These are phyloP conservation scores for Centropus bengalensis DNA, from an alignment of 2,113 vertebrate species.

Conservation along the genomic window DNA sequence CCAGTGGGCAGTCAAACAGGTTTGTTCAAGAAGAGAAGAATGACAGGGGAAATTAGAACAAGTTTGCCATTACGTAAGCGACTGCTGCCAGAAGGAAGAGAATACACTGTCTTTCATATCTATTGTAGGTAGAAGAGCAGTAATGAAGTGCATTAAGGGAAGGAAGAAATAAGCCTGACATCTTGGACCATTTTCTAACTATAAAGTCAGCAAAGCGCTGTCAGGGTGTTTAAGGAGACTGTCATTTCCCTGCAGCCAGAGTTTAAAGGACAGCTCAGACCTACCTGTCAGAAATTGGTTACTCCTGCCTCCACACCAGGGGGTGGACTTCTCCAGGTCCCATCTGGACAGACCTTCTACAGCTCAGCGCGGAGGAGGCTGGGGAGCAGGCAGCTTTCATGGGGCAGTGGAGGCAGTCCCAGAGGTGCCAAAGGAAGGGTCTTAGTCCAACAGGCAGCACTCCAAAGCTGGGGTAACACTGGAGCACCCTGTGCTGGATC, in stretches of 20 bases:
- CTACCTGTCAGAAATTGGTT: neutral
- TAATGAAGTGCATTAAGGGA: neutral
- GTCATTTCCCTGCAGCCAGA: neutral
- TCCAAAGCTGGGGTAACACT: rapidly evolving
- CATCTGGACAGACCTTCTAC: neutral
- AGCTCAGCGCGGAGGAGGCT: neutral
- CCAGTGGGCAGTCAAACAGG: neutral
- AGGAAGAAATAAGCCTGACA: neutral
- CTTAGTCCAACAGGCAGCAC: rapidly evolving
- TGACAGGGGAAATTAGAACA: neutral
- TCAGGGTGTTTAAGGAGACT: neutral
- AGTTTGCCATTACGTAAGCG: neutral
- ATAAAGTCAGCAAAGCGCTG: neutral
- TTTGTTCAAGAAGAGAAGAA: neutral
- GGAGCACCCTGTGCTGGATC: neutral
- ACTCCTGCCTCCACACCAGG: neutral
- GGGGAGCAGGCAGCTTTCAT: neutral
- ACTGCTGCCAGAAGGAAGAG: neutral
- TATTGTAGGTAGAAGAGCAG: neutral
- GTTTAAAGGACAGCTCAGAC: neutral
- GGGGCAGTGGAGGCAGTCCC: too few relatives aligned
- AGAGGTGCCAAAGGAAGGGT: rapidly evolving
- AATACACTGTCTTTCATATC: neutral
- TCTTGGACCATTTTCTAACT: neutral
- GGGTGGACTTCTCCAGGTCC: neutral